Conservation (phyloP, 2,888 invertebrate species). For the Tetragonula carbonaria region DNA sequence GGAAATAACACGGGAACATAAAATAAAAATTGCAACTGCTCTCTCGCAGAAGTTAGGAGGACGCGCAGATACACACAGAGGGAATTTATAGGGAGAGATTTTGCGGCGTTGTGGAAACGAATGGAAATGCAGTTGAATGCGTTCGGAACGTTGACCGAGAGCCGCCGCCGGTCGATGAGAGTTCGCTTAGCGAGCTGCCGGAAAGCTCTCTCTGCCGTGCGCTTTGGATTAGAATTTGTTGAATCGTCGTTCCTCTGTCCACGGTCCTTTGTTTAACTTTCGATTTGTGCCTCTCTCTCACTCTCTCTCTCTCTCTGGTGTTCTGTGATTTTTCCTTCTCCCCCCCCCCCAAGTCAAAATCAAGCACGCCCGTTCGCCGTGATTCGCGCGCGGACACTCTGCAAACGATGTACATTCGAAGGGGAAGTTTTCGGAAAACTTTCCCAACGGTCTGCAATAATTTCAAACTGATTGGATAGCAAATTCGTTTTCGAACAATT, state of each 20-base stretch:
- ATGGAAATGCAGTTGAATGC: slow-evolving; percentile 38
- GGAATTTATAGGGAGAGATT: slow-evolving; percentile 6
- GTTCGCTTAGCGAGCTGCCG: slow-evolving; percentile 12
- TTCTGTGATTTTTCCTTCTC: neutral
- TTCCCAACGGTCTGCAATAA: neutral
- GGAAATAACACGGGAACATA: too few species aligned
- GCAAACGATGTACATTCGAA: neutral
- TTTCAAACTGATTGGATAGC: neutral
- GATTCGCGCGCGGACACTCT: neutral
- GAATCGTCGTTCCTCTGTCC: slow-evolving; percentile 35
- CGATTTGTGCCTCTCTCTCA: slow-evolving; percentile 15
- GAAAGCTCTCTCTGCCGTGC: slow-evolving; percentile 12
- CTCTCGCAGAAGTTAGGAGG: neutral
- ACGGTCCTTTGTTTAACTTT: slow-evolving; percentile 42
- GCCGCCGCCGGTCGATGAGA: slow-evolving; percentile 19
- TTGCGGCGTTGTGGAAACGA: slow-evolving; percentile 16
- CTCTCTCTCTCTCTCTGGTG: slow-evolving; percentile 4
- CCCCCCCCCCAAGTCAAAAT: slow-evolving; percentile 1
- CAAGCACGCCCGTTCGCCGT: neutral
- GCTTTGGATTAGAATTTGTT: slow-evolving; percentile 49
- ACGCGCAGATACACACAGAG: neutral
- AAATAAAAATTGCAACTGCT: neutral
- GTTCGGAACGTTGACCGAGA: slow-evolving; percentile 22
- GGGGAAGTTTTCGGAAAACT: neutral
- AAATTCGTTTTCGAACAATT: neutral